Evolutionary conservation across 2,888 invertebrate genomes (phyloP).

Genomic region (Tupiocoris notatus): DNA sequence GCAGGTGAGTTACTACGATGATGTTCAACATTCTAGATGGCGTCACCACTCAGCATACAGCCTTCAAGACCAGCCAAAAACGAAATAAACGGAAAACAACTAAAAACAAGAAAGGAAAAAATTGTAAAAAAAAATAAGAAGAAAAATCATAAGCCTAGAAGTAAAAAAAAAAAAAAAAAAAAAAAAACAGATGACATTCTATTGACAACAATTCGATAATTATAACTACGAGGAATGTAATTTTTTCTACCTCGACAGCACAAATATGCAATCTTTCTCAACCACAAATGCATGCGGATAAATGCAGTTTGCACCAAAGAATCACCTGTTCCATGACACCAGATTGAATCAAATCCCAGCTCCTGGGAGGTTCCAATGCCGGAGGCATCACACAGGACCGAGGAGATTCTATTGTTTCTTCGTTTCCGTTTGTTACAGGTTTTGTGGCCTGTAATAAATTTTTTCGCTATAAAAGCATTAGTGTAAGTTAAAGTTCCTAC

Average conservation of each 20-base stretch:
- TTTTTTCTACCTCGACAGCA: neutral
- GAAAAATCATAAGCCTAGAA: constrained; percentile 12
- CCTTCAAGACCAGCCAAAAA: constrained; percentile 28
- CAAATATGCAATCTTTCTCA: neutral
- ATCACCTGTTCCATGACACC: constrained; percentile 51
- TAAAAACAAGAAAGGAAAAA: constrained; percentile 4
- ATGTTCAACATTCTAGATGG: constrained; percentile 13
- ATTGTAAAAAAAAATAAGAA: neutral
- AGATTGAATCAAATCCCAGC: constrained; percentile 53
- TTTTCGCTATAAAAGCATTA: no score
- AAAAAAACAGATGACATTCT: neutral
- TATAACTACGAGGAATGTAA: neutral
- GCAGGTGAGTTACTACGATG: constrained; percentile 29
- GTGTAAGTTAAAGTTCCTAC: no score
- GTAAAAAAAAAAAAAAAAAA: no score
- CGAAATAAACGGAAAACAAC: constrained; percentile 28
- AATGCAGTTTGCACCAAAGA: neutral
- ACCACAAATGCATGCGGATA: constrained; percentile 14
- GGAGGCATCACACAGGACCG: constrained; percentile 52
- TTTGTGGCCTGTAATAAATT: constrained; percentile 6
- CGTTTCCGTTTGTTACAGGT: constrained; percentile 19
- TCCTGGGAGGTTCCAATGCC: constrained; percentile 52
- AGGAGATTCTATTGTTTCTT: constrained; percentile 49
- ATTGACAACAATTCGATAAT: neutral
- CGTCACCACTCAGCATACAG: constrained; percentile 15